Evolutionary conservation across 2,797 vertebrate genomes (phyloP).

Genomic region (Trichosurus vulpecula): DNA sequence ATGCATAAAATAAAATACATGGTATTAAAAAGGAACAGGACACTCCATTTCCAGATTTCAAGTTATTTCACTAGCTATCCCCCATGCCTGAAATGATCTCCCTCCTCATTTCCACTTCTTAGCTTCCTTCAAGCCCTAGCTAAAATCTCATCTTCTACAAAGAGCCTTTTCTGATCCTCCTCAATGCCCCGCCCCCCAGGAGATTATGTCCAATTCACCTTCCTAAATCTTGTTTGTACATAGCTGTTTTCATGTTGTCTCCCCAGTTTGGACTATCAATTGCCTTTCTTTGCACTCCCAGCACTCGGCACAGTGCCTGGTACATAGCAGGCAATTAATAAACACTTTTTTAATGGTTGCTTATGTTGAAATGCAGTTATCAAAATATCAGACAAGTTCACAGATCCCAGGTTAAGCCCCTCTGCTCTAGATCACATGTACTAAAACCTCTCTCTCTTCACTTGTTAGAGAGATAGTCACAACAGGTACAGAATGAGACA

Average conservation of each 20-base stretch:
- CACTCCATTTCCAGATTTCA: neutral
- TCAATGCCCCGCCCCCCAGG: neutral
- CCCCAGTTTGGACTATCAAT: neutral
- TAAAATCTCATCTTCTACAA: neutral
- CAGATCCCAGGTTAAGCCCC: neutral
- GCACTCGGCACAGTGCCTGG: neutral
- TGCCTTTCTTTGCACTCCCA: neutral
- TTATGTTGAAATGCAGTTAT: neutral
- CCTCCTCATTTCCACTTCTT: neutral
- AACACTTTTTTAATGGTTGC: neutral
- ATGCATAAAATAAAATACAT: neutral
- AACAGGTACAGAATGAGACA: neutral
- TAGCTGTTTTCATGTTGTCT: neutral
- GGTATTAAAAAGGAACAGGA: neutral
- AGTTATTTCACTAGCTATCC: neutral
- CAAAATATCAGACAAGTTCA: neutral
- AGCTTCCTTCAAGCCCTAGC: neutral
- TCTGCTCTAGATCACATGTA: neutral
- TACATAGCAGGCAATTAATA: neutral
- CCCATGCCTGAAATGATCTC: neutral
- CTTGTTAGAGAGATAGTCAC: neutral
- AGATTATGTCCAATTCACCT: neutral
- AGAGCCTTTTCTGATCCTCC: neutral
- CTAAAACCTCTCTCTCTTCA: neutral
- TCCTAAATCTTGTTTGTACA: neutral